Percentiles rank a stretch among this genome's conserved stretches.
phyloP scores from a whole-genome alignment of 2,888 invertebrate species.

The Geotrupes spiniger region DNA sequence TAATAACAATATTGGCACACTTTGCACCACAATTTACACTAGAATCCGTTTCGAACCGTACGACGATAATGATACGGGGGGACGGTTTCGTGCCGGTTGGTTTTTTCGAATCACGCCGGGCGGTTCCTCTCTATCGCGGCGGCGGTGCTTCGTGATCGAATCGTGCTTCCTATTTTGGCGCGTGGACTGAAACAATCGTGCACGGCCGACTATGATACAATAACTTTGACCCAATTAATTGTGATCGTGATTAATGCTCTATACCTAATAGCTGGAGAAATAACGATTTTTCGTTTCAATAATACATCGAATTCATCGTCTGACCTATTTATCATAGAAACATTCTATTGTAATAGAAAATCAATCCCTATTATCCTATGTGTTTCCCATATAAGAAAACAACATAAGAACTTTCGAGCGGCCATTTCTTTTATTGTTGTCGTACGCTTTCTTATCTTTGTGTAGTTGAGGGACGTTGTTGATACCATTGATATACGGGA shows the following conservation, averaged over 20 bases:
- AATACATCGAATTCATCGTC: too few relatives aligned
- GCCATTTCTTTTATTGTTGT: too few relatives aligned
- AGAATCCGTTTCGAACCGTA: conserved; percentile 8
- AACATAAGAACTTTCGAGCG: too few relatives aligned
- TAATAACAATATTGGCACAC: conserved; percentile 7
- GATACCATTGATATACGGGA: too few relatives aligned
- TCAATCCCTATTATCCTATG: too few relatives aligned
- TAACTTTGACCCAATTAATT: conserved; percentile 12
- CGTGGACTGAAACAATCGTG: conserved; percentile 12
- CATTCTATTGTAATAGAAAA: too few relatives aligned
- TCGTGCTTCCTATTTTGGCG: conserved; percentile 10
- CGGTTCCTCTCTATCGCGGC: not conserved
- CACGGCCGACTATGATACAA: conserved; percentile 7
- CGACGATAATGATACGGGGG: not conserved
- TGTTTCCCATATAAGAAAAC: too few relatives aligned
- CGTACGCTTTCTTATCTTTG: too few relatives aligned
- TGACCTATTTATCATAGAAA: too few relatives aligned
- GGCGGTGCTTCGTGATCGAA: conserved; percentile 1
- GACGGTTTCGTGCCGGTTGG: not conserved
- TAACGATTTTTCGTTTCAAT: too few relatives aligned
- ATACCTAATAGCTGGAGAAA: too few relatives aligned
- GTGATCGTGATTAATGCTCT: not conserved
- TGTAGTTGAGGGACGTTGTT: too few relatives aligned
- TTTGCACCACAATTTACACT: conserved; percentile 12
- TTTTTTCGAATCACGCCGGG: not conserved